A percentile compares a stretch with the other conserved stretches of the same genome.
These are phyloP conservation scores for Gambusia affinis DNA, from an alignment of 2,113 vertebrate genomes.

Conservation along the genomic window DNA sequence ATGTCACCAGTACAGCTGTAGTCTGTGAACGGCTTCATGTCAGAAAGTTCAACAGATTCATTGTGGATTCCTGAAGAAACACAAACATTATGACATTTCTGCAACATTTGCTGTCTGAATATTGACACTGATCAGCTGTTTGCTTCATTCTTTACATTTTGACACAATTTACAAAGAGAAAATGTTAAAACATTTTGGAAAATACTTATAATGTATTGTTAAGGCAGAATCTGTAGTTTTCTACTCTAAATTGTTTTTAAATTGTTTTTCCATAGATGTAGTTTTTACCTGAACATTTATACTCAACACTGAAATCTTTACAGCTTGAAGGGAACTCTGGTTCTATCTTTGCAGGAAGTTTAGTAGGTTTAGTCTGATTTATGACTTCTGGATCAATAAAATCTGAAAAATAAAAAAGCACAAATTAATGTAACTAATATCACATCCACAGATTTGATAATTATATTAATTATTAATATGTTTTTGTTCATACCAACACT, in stretches of 20 bases:
- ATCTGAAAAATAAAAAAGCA: no score
- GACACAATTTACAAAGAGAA: background rate
- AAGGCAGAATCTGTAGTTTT: background rate
- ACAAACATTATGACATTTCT: background rate
- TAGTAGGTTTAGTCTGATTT: background rate
- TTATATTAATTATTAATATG: background rate
- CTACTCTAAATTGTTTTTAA: background rate
- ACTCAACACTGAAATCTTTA: background rate
- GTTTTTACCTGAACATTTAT: slow-evolving; percentile 5
- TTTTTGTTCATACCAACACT: slow-evolving; percentile 46
- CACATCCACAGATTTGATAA: background rate
- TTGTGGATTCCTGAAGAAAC: background rate
- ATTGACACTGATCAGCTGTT: background rate
- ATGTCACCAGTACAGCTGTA: slow-evolving; percentile 42
- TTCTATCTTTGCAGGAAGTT: background rate
- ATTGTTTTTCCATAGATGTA: background rate
- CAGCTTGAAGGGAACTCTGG: background rate
- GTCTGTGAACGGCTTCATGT: slow-evolving; percentile 44
- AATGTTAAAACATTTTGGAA: background rate
- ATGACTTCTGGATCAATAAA: background rate
- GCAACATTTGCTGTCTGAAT: background rate
- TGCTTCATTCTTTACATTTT: background rate
- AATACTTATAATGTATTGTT: background rate
- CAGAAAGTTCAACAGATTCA: rapidly evolving
- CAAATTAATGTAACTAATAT: background rate